Evolutionary conservation across 2,888 invertebrate genomes (phyloP), one percentile per base, ranked within the genome.

Genomic region (Candidula unifasciata): DNA sequence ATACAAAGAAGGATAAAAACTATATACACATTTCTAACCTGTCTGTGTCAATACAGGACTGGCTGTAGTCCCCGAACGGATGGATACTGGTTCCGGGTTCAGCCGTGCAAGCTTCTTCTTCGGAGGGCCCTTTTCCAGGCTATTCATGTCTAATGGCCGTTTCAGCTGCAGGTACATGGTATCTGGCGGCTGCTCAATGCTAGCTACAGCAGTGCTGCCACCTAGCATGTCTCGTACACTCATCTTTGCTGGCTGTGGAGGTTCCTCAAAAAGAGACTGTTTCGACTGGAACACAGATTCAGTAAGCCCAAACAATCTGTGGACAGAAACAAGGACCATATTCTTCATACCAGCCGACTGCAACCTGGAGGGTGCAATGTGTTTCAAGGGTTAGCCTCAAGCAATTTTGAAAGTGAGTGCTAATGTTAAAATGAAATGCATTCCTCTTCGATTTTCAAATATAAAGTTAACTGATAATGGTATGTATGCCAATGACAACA

Each of bases 81-180:
- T 74, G n/a, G 30, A n/a, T 37, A 37, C 24, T 2, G 73, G 18
- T 16, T 73, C 82, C 24, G 77, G 85, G n/a, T 73, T 81, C 76
- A 85, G 54, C 33, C 85, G 33, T 24, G 84, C 64, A 10, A 80
- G 73, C 82, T 88, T 89, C 21, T 57, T 60, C 13, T 83, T 84
- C 73, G 92, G 92, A 54, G 92, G 92, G 0, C 92, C 92, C 80
- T 90, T 92, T 77, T 92, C 92, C 64, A 92, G 87, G 66, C 90
- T 89, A 86, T 90, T 92, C 86, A 91, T 90, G 84, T 92, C 90
- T 35, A 91, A 86, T 44, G 91, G 90, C 44, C 91, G 85, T 82
- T 92, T 92, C 81, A 90, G 87, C 78, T 89, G 90, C 78, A 89
- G 86, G 16, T 88, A 87, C 87, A 88, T 88, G 37, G 85, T 89